phyloP scores from a whole-genome alignment of 1,140 invertebrate genomes.

The Mamestra configurata region DNA sequence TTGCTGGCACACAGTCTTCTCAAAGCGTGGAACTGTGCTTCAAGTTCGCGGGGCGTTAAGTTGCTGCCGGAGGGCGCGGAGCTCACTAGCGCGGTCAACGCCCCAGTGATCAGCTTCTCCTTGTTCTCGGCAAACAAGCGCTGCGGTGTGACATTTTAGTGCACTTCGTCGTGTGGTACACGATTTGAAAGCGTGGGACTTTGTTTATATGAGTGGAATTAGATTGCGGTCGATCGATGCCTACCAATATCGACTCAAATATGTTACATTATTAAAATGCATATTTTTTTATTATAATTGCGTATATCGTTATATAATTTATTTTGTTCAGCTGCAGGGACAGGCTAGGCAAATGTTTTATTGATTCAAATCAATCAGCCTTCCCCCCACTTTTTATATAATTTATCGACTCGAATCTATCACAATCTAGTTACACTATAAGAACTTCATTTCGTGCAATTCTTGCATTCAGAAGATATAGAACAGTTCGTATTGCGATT shows the following conservation, averaged over 20 bases:
- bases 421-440: neutral
- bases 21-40: constrained; percentile 98
- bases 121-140: constrained; percentile 99
- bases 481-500: neutral
- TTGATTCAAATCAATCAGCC: no score
- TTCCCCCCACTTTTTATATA: no score
- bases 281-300: no score
- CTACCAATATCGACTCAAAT: no score
- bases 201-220: no score
- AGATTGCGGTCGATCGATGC: no score
- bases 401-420: no score
- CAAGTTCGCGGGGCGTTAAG: constrained; percentile 92
- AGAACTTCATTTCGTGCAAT: neutral
- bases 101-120: constrained; percentile 96
- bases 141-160: constrained; percentile 61
- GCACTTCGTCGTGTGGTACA: constrained; percentile 3
- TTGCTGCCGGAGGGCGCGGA: constrained; percentile 91
- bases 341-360: no score
- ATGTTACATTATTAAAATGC: no score
- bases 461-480: neutral
- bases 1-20: constrained; percentile 98
- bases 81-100: constrained; percentile 93
- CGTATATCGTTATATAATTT: no score
- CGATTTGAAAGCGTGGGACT: constrained; percentile 3
- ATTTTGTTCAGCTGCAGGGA: no score